These are phyloP conservation scores for Platichthys flesus DNA, from an alignment of 2,113 vertebrate species.

Conservation along the genomic window DNA sequence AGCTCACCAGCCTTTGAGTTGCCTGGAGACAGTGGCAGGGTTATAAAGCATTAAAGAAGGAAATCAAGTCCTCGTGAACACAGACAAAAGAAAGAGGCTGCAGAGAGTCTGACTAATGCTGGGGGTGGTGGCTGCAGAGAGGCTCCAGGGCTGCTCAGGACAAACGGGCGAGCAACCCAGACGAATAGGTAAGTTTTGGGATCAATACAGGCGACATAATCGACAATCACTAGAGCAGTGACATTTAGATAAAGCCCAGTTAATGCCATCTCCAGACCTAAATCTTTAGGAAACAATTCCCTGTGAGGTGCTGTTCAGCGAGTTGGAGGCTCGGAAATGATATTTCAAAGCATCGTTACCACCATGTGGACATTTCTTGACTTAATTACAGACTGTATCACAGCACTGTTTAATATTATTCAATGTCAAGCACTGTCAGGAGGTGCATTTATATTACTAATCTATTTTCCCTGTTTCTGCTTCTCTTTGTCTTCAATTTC, in stretches of 20 bases:
- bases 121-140: slow-evolving; percentile 43
- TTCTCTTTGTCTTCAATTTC: slow-evolving; percentile 10
- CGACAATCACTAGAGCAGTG: slow-evolving; percentile 54
- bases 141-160: slow-evolving; percentile 44
- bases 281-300: slow-evolving; percentile 55
- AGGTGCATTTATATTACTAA: slow-evolving; percentile 59
- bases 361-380: slow-evolving; percentile 44
- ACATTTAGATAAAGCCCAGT: slow-evolving; percentile 73
- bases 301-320: slow-evolving; percentile 34
- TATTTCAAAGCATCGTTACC: slow-evolving; percentile 55
- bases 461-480: slow-evolving; percentile 22
- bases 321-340: slow-evolving; percentile 40
- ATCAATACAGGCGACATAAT: slow-evolving; percentile 64
- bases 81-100: slow-evolving; percentile 33
- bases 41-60: slow-evolving; percentile 75
- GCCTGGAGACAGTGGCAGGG: slow-evolving; percentile 77
- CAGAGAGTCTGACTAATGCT: slow-evolving; percentile 60
- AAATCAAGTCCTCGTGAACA: slow-evolving; percentile 66
- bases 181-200: slow-evolving; percentile 36
- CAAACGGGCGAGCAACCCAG: slow-evolving; percentile 42
- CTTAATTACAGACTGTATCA: slow-evolving; percentile 67
- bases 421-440: slow-evolving; percentile 57
- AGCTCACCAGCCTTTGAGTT: slow-evolving; percentile 79
- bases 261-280: slow-evolving; percentile 51
- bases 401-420: slow-evolving; percentile 51